A percentile compares a stretch with the other conserved stretches of the same genome.
These are phyloP conservation scores for Epizoanthus scotinus DNA, from an alignment of 92 coral and sea anemone species.

Conservation along the genomic window DNA sequence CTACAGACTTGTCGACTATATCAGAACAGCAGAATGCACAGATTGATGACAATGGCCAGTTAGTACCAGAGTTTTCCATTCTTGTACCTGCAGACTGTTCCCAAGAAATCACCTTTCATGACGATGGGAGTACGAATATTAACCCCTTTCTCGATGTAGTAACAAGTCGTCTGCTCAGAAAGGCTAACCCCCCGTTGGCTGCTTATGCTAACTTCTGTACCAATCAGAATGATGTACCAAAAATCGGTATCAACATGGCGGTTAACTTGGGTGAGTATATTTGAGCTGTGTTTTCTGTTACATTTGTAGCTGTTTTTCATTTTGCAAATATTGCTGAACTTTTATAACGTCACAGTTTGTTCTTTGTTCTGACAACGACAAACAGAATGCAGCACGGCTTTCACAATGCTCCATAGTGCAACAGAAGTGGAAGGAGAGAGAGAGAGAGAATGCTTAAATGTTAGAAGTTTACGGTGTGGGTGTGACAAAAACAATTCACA, in stretches of 20 bases:
- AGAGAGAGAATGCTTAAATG: too few species aligned
- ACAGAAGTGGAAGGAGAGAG: too few species aligned
- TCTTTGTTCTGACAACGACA: too few species aligned
- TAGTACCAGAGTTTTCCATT: constrained; percentile 30
- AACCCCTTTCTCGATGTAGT: constrained; percentile 89
- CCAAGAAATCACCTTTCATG: constrained; percentile 47
- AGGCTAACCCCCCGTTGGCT: constrained; percentile 54
- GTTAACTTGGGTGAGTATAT: constrained; percentile 73
- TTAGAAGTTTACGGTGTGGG: too few species aligned
- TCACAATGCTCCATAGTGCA: too few species aligned
- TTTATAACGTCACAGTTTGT: too few species aligned
- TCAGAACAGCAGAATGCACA: constrained; percentile 31
- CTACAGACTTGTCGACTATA: constrained; percentile 27
- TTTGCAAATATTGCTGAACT: too few species aligned
- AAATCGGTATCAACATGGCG: constrained; percentile 59
- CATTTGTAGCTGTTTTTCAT: too few species aligned
- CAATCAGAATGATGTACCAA: constrained; percentile 59
- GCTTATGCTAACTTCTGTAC: constrained; percentile 65
- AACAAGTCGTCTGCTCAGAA: constrained; percentile 43
- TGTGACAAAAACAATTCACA: too few species aligned
- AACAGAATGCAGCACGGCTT: too few species aligned
- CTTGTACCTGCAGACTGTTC: constrained; percentile 29
- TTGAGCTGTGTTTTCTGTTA: not conserved
- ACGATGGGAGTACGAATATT: constrained; percentile 59
- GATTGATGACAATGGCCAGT: not conserved